Conservation (phyloP, 2,797 vertebrate species). For the Argya squamiceps region DNA sequence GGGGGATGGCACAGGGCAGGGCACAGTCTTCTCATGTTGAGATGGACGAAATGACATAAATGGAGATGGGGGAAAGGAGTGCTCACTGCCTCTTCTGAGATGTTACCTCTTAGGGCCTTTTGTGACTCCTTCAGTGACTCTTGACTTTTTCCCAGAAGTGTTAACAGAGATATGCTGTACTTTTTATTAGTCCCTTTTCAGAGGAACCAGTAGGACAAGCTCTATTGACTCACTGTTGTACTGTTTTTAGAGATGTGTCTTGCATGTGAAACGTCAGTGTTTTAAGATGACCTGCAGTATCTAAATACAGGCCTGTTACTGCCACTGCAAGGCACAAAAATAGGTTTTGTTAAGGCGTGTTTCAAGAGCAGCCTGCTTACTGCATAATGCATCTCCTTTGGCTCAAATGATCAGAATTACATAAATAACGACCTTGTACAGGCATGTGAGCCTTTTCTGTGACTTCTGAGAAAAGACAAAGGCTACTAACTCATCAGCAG, state of each 20-base stretch:
- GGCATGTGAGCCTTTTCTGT: background rate
- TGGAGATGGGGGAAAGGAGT: background rate
- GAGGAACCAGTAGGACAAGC: background rate
- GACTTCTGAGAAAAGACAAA: background rate
- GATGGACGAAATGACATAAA: background rate
- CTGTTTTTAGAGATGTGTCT: background rate
- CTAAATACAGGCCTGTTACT: background rate
- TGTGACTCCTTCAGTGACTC: background rate
- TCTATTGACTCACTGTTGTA: background rate
- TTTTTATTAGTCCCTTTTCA: background rate
- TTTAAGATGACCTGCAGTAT: background rate
- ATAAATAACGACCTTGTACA: background rate
- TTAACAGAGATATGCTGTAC: background rate
- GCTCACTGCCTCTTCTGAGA: background rate
- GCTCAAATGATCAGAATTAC: background rate
- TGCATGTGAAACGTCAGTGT: background rate
- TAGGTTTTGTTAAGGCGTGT: background rate
- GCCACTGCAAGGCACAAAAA: background rate
- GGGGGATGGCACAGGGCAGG: background rate
- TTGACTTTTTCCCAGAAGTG: background rate
- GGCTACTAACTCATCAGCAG: background rate
- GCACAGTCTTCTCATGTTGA: rapidly evolving
- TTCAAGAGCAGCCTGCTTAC: background rate
- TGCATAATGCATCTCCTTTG: background rate
- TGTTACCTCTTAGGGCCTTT: background rate